Conservation (phyloP, 2,888 invertebrate species). For the Baccha elongata region DNA sequence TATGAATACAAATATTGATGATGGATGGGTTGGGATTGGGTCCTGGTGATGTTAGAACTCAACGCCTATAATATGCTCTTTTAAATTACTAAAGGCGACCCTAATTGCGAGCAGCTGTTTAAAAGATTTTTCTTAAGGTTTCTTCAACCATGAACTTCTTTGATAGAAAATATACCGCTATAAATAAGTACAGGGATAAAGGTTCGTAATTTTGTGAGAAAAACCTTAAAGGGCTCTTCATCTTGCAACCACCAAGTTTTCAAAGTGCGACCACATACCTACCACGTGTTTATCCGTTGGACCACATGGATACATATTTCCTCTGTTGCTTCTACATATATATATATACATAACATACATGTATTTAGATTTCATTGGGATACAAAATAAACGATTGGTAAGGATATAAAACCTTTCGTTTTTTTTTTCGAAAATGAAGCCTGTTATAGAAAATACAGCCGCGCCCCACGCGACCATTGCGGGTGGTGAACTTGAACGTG, state of each 20-base stretch:
- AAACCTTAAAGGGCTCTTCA: constrained; percentile 33
- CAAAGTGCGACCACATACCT: no score
- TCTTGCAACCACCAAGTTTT: no score
- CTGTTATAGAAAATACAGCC: background rate
- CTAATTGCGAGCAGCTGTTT: constrained; percentile 50
- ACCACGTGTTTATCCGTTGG: no score
- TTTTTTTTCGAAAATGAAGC: background rate
- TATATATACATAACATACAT: no score
- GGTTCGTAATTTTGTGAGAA: constrained; percentile 57
- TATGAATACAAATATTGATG: background rate
- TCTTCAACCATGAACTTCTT: constrained; percentile 56
- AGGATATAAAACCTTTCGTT: background rate
- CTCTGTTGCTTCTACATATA: no score
- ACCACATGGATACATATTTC: no score
- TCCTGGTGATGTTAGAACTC: background rate
- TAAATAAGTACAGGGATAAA: constrained; percentile 1
- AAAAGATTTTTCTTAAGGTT: constrained; percentile 16
- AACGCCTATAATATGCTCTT: background rate
- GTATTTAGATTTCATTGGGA: no score
- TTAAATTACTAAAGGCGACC: constrained; percentile 21
- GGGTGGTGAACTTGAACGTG: constrained; percentile 51
- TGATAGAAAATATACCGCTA: constrained; percentile 5
- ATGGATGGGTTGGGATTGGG: background rate
- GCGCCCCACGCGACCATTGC: no score
- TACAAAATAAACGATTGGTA: no score